phyloP scores from a whole-genome alignment of 2,113 vertebrate genomes.

The Climacteris rufus region DNA sequence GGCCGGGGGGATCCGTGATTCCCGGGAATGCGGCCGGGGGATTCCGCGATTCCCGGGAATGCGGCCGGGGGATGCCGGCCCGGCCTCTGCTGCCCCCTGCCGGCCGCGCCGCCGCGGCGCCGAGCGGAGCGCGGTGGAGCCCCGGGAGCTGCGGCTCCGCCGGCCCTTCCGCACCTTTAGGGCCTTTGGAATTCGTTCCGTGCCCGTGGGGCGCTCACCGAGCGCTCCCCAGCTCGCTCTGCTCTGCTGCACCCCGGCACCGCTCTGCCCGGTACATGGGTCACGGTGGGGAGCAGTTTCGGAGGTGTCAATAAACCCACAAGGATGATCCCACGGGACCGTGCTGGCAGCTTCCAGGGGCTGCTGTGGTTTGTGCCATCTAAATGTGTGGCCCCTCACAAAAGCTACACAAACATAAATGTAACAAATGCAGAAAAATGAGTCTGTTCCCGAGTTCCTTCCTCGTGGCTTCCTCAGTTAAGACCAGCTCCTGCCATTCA shows the following conservation, averaged over 20 bases:
- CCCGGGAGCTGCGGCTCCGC: neutral
- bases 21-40: neutral
- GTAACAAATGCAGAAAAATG: rapidly evolving
- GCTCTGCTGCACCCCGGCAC: neutral
- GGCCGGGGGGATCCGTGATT: neutral
- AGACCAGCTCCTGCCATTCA: neutral
- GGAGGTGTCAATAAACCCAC: neutral
- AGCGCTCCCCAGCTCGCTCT: neutral
- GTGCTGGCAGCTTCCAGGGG: neutral
- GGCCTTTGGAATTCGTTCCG: neutral
- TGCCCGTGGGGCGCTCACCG: neutral
- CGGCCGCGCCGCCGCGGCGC: neutral
- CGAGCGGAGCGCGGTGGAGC: neutral
- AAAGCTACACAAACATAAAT: rapidly evolving
- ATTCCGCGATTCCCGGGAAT: neutral
- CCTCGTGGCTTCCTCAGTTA: rapidly evolving
- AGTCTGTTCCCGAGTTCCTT: neutral
- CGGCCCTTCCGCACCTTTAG: neutral
- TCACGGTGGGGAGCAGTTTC: neutral
- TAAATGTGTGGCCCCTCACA: rapidly evolving
- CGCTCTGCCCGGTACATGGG: neutral
- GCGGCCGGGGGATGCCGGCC: neutral
- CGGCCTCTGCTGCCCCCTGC: constrained; percentile 40
- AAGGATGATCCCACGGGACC: neutral
- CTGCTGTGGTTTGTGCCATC: rapidly evolving